phyloP scores from a whole-genome alignment of 2,797 vertebrate genomes.

The Halcyon badia region DNA sequence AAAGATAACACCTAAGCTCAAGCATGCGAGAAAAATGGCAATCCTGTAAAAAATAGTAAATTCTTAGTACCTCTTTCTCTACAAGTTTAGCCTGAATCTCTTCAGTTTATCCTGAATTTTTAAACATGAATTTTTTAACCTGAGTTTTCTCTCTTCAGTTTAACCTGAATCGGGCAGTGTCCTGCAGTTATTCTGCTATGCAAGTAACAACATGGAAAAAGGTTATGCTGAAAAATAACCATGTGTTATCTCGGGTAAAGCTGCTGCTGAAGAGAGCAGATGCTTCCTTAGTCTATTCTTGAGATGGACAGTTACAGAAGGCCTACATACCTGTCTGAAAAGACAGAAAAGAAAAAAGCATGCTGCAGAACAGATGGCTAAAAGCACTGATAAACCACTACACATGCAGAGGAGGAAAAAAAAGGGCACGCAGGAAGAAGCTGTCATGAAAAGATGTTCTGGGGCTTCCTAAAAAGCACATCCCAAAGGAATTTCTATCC shows the following conservation, averaged over 20 bases:
- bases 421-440: not conserved
- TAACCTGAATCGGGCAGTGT: not conserved
- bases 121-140: no score
- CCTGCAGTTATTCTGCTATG: not conserved
- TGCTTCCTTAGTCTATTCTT: not conserved
- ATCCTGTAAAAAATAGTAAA: not conserved
- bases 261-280: not conserved
- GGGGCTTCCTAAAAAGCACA: not conserved
- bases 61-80: not conserved
- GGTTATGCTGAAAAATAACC: not conserved
- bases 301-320: not conserved
- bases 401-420: accelerated
- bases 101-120: no score
- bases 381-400: not conserved
- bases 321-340: not conserved
- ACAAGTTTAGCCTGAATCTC: not conserved
- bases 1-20: not conserved
- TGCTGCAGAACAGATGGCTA: not conserved
- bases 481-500: not conserved
- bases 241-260: not conserved
- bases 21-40: not conserved
- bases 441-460: not conserved
- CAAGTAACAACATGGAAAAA: not conserved
- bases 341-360: not conserved
- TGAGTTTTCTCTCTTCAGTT: no score